A percentile compares a stretch with the other conserved stretches of the same genome.
Conservation (phyloP, 2,888 invertebrate genomes). For the Drosophila picticornis region DNA sequence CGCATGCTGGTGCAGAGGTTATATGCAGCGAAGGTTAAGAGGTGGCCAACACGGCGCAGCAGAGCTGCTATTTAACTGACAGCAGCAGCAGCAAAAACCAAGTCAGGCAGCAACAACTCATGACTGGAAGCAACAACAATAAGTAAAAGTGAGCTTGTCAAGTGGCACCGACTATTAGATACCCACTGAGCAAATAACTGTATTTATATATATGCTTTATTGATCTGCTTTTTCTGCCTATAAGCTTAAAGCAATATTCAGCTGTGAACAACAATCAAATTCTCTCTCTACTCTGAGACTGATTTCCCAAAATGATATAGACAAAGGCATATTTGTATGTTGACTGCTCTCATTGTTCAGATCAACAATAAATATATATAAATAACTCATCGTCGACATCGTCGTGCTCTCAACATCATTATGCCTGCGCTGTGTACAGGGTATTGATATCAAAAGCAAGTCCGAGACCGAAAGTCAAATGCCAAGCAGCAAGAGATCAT, state of each 20-base stretch:
- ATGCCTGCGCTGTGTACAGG: background rate
- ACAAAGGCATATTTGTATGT: background rate
- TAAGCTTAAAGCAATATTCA: background rate
- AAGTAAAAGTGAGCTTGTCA: background rate
- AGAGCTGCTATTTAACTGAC: slow-evolving; percentile 72
- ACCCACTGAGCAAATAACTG: background rate
- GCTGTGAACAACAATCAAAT: too few relatives aligned
- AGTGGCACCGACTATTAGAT: background rate
- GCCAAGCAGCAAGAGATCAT: slow-evolving; percentile 78
- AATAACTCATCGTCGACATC: background rate
- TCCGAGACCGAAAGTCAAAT: slow-evolving; percentile 75
- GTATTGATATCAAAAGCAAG: slow-evolving; percentile 30
- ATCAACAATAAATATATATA: background rate
- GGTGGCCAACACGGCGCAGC: slow-evolving; percentile 73
- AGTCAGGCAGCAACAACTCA: slow-evolving; percentile 62
- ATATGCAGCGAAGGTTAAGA: slow-evolving; percentile 79
- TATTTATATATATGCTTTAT: background rate
- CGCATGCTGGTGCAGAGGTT: slow-evolving; percentile 75
- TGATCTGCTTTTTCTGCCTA: background rate
- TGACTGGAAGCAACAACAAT: slow-evolving; percentile 71
- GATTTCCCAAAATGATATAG: background rate
- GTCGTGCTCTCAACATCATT: too few relatives aligned
- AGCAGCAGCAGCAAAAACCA: slow-evolving; percentile 44
- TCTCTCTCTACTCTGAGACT: too few relatives aligned
- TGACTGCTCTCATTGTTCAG: too few relatives aligned